A percentile compares a stretch with the other conserved stretches of the same genome.
Evolutionary conservation across 2,888 invertebrate genomes (phyloP).

Genomic region (Drosophila bunnanda): DNA sequence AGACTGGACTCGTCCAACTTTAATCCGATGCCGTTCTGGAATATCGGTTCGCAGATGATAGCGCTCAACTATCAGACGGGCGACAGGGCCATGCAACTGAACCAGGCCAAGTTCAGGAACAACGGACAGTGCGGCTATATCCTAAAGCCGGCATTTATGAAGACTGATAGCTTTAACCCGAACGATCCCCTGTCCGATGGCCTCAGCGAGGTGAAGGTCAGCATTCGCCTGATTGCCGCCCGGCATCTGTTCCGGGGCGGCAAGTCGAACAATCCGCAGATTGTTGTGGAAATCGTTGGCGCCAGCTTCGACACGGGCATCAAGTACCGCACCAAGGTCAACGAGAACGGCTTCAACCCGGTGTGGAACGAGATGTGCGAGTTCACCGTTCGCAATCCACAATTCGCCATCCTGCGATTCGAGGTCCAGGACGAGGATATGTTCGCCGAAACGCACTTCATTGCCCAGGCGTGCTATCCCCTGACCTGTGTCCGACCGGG

Average conservation of each 20-base stretch:
- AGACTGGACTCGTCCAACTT: slow-evolving; percentile 99
- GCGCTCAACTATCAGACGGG: slow-evolving; percentile 98
- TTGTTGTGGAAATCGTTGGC: slow-evolving; percentile 95
- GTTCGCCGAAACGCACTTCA: slow-evolving; percentile 98
- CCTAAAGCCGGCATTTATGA: slow-evolving; percentile 95
- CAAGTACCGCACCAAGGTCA: slow-evolving; percentile 93
- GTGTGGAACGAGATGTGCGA: slow-evolving; percentile 95
- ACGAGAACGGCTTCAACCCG: slow-evolving; percentile 97
- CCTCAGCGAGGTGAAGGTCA: slow-evolving; percentile 87
- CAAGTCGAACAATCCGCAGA: slow-evolving; percentile 93
- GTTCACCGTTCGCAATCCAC: slow-evolving; percentile 92
- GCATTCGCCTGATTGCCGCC: slow-evolving; percentile 93
- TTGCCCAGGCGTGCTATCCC: slow-evolving; percentile 97
- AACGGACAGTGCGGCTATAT: slow-evolving; percentile 97
- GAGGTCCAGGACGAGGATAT: slow-evolving; percentile 97
- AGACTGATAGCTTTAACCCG: slow-evolving; percentile 91
- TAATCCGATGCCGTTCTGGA: slow-evolving; percentile 97
- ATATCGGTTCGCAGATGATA: slow-evolving; percentile 97
- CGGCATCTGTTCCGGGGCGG: slow-evolving; percentile 94
- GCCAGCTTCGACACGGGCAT: slow-evolving; percentile 93
- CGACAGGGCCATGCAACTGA: slow-evolving; percentile 98
- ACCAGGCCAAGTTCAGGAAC: slow-evolving; percentile 95
- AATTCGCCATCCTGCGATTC: slow-evolving; percentile 93
- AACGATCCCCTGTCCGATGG: slow-evolving; percentile 88
- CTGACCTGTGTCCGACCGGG: slow-evolving; percentile 92